Percentiles rank a stretch among this genome's conserved stretches.
Evolutionary conservation across 2,113 vertebrate species (phyloP).

Genomic region (Colistium nudipinnis): DNA sequence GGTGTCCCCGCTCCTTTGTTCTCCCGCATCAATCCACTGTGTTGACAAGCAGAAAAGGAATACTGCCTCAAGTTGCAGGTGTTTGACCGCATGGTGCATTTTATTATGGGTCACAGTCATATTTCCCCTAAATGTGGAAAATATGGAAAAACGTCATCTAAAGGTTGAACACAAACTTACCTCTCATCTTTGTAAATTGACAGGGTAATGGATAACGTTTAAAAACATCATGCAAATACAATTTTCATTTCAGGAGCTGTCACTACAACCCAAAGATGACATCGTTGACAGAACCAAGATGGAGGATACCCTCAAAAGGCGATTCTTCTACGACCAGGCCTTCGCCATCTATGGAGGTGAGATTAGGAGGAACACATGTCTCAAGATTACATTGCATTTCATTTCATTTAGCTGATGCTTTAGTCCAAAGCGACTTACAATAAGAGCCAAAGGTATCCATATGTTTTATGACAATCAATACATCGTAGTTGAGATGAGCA

Average conservation of each 20-base stretch:
- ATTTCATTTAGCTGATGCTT: too few relatives aligned
- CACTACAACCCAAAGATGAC: constrained; percentile 96
- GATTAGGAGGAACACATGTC: too few relatives aligned
- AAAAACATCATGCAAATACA: background rate
- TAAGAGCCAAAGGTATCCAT: too few relatives aligned
- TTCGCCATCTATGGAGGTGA: constrained; percentile 99
- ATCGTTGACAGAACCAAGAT: constrained; percentile 94
- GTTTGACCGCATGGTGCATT: background rate
- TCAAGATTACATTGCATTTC: too few relatives aligned
- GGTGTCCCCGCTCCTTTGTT: background rate
- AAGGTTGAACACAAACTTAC: background rate
- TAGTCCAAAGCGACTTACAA: too few relatives aligned
- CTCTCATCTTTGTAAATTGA: background rate
- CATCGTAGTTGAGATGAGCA: too few relatives aligned
- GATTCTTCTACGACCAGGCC: constrained; percentile 98
- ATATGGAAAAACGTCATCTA: too few relatives aligned
- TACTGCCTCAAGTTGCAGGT: background rate
- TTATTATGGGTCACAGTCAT: too few relatives aligned
- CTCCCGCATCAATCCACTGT: background rate
- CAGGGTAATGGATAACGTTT: background rate
- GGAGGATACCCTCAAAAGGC: constrained; percentile 97
- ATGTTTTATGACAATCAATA: too few relatives aligned
- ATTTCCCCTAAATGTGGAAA: too few relatives aligned
- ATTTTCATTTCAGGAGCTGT: constrained; percentile 84
- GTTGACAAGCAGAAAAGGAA: background rate